Percentiles rank a stretch among this genome's conserved stretches.
Conservation (phyloP, 2,797 vertebrate species). For the Paedocypris micromegethes region DNA sequence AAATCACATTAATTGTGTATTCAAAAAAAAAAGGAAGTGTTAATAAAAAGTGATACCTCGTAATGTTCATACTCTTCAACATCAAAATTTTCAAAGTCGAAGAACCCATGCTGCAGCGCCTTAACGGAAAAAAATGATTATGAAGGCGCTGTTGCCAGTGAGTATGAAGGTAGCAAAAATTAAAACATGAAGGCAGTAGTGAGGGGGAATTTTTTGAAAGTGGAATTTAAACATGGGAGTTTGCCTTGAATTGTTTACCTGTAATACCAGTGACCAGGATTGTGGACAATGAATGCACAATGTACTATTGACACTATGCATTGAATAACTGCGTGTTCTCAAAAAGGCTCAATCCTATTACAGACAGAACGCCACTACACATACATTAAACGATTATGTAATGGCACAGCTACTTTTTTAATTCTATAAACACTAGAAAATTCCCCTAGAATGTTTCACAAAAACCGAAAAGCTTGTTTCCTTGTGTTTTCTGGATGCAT, state of each 20-base stretch:
- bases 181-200: not conserved
- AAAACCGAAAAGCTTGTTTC: not conserved
- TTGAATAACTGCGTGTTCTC: not conserved
- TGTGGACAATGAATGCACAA: too few species aligned
- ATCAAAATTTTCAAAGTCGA: constrained; percentile 86
- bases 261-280: too few species aligned
- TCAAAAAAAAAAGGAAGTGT: not conserved
- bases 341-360: not conserved
- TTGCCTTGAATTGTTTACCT: too few species aligned
- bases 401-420: not conserved
- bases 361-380: not conserved
- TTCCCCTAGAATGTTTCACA: not conserved
- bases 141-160: not conserved
- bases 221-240: too few species aligned
- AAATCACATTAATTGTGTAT: too few species aligned
- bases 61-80: constrained; percentile 92
- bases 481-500: not conserved
- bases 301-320: too few species aligned
- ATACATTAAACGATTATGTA: too few species aligned
- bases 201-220: too few species aligned
- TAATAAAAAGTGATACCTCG: constrained; percentile 67
- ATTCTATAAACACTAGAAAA: not conserved
- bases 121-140: constrained; percentile 49
- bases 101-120: constrained; percentile 83
- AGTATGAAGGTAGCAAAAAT: not conserved